Base-by-base conservation (phyloP, 2,797 vertebrate species). In the Melanotaenia parkinsoni region DNA sequence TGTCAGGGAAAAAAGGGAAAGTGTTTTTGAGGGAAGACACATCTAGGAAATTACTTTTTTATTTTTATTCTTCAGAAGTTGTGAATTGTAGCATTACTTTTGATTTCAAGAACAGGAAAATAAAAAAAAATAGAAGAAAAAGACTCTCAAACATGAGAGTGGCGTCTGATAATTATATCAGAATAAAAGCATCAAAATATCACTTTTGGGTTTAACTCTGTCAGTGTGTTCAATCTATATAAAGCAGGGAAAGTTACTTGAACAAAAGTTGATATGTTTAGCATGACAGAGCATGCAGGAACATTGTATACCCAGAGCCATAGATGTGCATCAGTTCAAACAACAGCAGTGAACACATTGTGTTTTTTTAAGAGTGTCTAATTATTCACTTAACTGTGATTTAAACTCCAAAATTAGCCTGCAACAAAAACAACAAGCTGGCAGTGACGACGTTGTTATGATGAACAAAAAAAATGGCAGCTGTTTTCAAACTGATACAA, bases 261-360 rank as follows among this genome's bases (percentile, higher is more conserved):
- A 37, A 37, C 81, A 79, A 56, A 81, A 64, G 33, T 74, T 72
- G 28, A 79, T 60, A 79, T 58, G 72, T 75, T 9, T 65, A 88
- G 85, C 87, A 91, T 90, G 88, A 80, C 87, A 61, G 63, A 75
- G 81, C 90, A 86, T 91, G 92, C 91, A 85, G 90, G 91, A 90
- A 71, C 74, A 69, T 58, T 37, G 62, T 79, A 7, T 38, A 90
- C 73, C 63, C 85, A 88, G 85, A 92, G 91, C 89, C 80, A 61
- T 81, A 87, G 69, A 86, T 73, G 65, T 58, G 37, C 77, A 91
- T 86, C 89, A 89, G 91, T 86, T 77, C 66, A 70, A 70, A 72
- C 84, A 84, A 87, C 88, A 79, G 63, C 61, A 28, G 13, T 35
- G 56, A 59, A 43, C 40, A 35, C 4, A n/a, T 28, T 54, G 57